These are phyloP conservation scores for Neomicropteryx cornuta DNA, from an alignment of 1,140 invertebrate genomes.

Conservation along the genomic window DNA sequence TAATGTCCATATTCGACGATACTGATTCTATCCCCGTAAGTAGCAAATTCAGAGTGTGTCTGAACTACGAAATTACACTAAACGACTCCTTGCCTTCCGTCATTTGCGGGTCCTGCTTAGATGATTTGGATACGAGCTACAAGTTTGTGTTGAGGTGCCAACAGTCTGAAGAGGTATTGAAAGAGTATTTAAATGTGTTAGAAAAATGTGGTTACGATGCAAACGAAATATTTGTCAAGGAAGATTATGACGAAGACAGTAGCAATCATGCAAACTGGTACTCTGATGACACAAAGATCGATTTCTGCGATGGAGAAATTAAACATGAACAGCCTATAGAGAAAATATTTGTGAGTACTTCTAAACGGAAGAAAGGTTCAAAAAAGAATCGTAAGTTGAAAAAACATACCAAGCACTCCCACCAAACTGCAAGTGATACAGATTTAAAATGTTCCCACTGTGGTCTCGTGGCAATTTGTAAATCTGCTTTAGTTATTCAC, in stretches of 20 bases:
- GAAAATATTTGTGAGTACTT: constrained; percentile 33
- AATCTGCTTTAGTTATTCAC: constrained; percentile 43
- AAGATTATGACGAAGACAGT: no score
- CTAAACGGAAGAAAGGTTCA: constrained; percentile 43
- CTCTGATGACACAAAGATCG: background rate
- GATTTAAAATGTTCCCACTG: constrained; percentile 9
- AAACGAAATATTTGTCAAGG: no score
- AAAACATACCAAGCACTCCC: no score
- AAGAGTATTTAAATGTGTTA: background rate
- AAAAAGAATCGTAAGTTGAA: constrained; percentile 6
- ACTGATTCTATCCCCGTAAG: constrained; percentile 23
- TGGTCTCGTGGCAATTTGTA: constrained; percentile 2
- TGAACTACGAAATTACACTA: constrained; percentile 22
- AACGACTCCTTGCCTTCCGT: constrained; percentile 25
- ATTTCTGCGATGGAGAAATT: constrained; percentile 1
- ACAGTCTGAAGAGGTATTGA: constrained; percentile 24
- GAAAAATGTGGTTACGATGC: no score
- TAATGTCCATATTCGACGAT: constrained; percentile 24
- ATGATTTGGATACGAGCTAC: constrained; percentile 22
- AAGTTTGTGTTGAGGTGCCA: constrained; percentile 29
- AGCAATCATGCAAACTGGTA: no score
- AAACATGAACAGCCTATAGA: background rate
- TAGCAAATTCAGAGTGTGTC: constrained; percentile 25
- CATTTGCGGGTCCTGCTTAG: constrained; percentile 23
- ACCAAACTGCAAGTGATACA: no score